Evolutionary conservation across 2,888 invertebrate genomes (phyloP).

Genomic region (Sinohyriopsis cumingii): DNA sequence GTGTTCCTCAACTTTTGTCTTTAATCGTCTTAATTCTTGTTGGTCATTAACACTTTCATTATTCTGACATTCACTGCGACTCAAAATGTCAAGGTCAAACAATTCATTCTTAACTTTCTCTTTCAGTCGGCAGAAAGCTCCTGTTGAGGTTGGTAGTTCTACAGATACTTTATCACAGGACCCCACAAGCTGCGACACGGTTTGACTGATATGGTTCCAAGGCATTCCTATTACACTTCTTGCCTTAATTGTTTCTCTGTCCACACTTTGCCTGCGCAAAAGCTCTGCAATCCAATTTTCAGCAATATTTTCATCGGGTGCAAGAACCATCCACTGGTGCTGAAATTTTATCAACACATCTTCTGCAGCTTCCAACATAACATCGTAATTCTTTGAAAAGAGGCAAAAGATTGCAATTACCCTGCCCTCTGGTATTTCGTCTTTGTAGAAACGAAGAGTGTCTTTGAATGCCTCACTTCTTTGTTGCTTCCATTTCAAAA

Average conservation of each 20-base stretch:
- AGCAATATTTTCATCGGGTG: slow-evolving; percentile 40
- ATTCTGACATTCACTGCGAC: slow-evolving; percentile 11
- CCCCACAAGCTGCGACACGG: slow-evolving; percentile 17
- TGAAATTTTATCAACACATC: slow-evolving; percentile 42
- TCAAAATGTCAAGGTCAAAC: slow-evolving; percentile 16
- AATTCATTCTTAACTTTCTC: slow-evolving; percentile 32
- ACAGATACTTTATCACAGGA: slow-evolving; percentile 13
- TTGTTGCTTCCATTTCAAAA: slow-evolving; percentile 43
- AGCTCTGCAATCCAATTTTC: slow-evolving; percentile 33
- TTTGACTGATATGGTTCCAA: slow-evolving; percentile 45
- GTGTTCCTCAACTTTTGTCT: slow-evolving; percentile 23
- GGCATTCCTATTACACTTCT: slow-evolving; percentile 48
- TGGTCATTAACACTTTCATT: slow-evolving; percentile 4
- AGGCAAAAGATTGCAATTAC: slow-evolving; percentile 47
- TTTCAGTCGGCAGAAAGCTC: slow-evolving; percentile 35
- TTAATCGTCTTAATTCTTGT: slow-evolving; percentile 5
- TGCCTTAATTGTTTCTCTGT: slow-evolving; percentile 23
- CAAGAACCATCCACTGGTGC: slow-evolving; percentile 49
- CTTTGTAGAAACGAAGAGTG: slow-evolving; percentile 33
- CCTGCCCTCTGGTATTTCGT: slow-evolving; percentile 43
- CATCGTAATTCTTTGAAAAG: slow-evolving; percentile 44
- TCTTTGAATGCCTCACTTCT: slow-evolving; percentile 48
- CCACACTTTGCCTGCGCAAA: slow-evolving; percentile 26
- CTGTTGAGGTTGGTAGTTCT: slow-evolving; percentile 40
- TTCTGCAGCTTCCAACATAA: slow-evolving; percentile 49